Evolutionary conservation across 1,140 invertebrate species (phyloP).

Genomic region (Epicauta chinensis): DNA sequence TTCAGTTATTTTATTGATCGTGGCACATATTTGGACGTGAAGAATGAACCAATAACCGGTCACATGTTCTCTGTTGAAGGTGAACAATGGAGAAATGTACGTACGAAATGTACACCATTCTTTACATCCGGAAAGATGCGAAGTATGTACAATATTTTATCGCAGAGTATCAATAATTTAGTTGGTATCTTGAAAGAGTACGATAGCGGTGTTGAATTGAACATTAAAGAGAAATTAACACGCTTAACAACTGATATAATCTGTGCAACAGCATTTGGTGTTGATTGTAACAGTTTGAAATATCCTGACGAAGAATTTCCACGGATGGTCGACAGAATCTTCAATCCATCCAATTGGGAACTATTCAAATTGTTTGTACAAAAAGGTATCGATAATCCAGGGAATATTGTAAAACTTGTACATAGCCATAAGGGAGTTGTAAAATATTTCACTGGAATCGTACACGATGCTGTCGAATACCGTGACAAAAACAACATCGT

Average conservation of each 20-base stretch:
- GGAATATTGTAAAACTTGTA: slow-evolving; percentile 6
- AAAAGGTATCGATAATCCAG: slow-evolving; percentile 5
- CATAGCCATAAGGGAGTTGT: slow-evolving; percentile 25
- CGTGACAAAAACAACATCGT: slow-evolving; percentile 41
- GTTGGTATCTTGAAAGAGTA: neutral
- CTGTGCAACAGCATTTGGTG: slow-evolving; percentile 42
- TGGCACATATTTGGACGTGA: slow-evolving; percentile 40
- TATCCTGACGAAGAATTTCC: slow-evolving; percentile 40
- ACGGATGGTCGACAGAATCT: slow-evolving; percentile 6
- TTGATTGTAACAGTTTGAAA: slow-evolving; percentile 43
- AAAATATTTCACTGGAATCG: slow-evolving; percentile 42
- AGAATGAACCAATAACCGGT: slow-evolving; percentile 43
- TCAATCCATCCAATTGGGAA: slow-evolving; percentile 8
- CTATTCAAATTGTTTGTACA: slow-evolving; percentile 31
- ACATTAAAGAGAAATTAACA: slow-evolving; percentile 10
- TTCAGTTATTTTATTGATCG: slow-evolving; percentile 46
- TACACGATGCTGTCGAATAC: slow-evolving; percentile 42
- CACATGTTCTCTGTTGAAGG: slow-evolving; percentile 45
- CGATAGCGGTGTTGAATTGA: neutral
- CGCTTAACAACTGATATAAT: slow-evolving; percentile 17
- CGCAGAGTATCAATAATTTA: slow-evolving; percentile 7
- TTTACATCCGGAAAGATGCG: slow-evolving; percentile 48
- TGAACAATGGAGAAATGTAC: slow-evolving; percentile 44
- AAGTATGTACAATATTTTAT: slow-evolving; percentile 38
- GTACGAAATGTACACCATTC: slow-evolving; percentile 43